These are phyloP conservation scores for Rhineura floridana DNA, from an alignment of 2,113 vertebrate species.

Conservation along the genomic window DNA sequence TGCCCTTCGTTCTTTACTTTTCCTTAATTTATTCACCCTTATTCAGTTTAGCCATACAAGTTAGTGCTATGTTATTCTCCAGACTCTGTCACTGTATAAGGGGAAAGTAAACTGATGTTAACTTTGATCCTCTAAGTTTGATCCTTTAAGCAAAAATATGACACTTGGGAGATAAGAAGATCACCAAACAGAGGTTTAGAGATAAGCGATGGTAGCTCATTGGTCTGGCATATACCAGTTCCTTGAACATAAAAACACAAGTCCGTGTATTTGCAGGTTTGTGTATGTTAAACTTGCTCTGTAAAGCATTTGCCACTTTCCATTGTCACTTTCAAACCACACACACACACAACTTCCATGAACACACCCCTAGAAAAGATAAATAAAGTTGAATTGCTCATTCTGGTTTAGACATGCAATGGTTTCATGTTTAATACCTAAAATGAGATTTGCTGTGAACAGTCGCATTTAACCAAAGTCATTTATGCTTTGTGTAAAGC, in stretches of 20 bases:
- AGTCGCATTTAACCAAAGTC: conserved; percentile 50
- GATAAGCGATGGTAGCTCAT: not conserved
- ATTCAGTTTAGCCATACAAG: not conserved
- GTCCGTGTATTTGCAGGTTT: not conserved
- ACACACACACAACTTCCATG: not conserved
- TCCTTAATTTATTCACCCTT: not conserved
- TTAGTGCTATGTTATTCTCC: not conserved
- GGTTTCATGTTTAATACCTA: conserved; percentile 41
- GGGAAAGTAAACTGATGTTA: not conserved
- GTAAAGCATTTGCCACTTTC: not conserved
- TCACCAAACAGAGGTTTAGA: not conserved
- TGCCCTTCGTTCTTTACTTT: not conserved
- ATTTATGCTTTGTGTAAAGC: conserved; percentile 14
- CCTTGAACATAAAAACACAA: not conserved
- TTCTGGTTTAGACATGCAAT: conserved; percentile 36
- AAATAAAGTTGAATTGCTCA: conserved; percentile 11
- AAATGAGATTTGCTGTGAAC: conserved; percentile 53
- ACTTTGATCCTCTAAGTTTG: not conserved
- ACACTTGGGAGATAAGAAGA: not conserved
- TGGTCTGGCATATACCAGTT: not conserved
- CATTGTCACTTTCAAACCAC: not conserved
- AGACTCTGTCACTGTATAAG: not conserved
- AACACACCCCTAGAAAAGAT: conserved; percentile 16
- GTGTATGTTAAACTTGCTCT: not conserved
- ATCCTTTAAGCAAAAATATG: not conserved